Percentiles rank a stretch among this genome's conserved stretches.
Conservation (phyloP, 2,888 invertebrate species). For the Xestobium rufovillosum region DNA sequence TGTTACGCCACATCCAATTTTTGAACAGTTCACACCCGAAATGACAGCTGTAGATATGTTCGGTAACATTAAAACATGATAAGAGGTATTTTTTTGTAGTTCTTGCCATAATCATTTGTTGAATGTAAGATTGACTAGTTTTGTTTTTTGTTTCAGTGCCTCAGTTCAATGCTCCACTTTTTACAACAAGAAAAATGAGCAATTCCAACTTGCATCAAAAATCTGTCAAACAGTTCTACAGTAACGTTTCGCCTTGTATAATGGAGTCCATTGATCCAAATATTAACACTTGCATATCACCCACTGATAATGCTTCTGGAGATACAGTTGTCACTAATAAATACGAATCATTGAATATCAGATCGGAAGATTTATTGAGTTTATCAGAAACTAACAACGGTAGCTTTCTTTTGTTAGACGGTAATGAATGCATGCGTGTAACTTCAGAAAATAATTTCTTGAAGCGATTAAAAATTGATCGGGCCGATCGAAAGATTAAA, state of each 20-base stretch:
- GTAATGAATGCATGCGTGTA: conserved; percentile 53
- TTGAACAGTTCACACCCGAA: no score
- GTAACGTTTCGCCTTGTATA: conserved; percentile 28
- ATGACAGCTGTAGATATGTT: no score
- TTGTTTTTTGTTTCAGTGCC: conserved; percentile 29
- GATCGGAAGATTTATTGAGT: neutral
- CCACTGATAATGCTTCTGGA: conserved; percentile 10
- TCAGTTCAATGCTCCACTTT: conserved; percentile 24
- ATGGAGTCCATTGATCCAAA: conserved; percentile 34
- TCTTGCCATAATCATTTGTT: no score
- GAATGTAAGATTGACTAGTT: no score
- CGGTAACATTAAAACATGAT: no score
- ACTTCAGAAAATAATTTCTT: conserved; percentile 49
- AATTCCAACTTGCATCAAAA: conserved; percentile 14
- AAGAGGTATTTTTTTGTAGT: no score
- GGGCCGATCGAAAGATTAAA: conserved; percentile 54
- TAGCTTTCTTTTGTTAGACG: conserved; percentile 56
- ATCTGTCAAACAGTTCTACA: neutral
- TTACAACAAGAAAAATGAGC: conserved; percentile 25
- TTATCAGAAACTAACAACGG: conserved; percentile 19
- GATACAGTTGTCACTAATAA: conserved; percentile 15
- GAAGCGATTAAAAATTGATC: conserved; percentile 43
- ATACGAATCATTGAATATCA: conserved; percentile 24
- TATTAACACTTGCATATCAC: conserved; percentile 9
- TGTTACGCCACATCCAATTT: no score